Evolutionary conservation across 1,140 invertebrate species (phyloP), one percentile per base, ranked within the genome.

Genomic region (Liolophura sinensis): DNA sequence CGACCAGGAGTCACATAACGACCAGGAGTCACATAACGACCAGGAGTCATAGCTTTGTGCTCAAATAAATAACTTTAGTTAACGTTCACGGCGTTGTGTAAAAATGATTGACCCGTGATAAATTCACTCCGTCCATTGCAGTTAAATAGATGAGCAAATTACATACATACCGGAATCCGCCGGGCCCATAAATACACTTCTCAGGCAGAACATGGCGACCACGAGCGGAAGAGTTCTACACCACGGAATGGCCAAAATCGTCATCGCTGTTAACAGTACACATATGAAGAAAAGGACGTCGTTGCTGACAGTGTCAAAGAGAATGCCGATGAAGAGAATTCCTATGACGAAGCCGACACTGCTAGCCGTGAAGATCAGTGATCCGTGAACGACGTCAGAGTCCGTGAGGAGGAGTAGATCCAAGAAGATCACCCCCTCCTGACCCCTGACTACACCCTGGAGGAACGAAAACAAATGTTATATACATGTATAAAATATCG

Each of bases 151-250:
- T 3, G 9, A 3, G 9, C 31, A 40, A 40, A 5, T 40, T 40
- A 40, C 3, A 9, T 9, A 5, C 64, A 61, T 60, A 82, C 79
- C 74, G 64, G 78, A 77, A 60, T 78, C 76, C 5, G 83, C 52
- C 27, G 78, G 76, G 16, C 81, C 81, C 58, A 75, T 76, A 20
- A 72, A 63, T 6, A 81, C n/a, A 5, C 77, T 76, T 14, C 76
- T 64, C 1, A 81, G 27, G 25, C 72, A 48, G 52, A 79, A 68
- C 14, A 72, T 67, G 46, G 62, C 27, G 22, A 74, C 61, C 67
- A 79, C 74, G 1, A 70, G 6, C 20, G 59, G 57, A 52, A 76
- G 70, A 40, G 22, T 47, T 1, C 59, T 27, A 56, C 72, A 75
- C 71, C 75, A 77, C 15, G 78, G 78, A 5, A 72, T 71, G 14